Conservation (phyloP, 2,888 invertebrate genomes). For the Nomada ruficornis region DNA sequence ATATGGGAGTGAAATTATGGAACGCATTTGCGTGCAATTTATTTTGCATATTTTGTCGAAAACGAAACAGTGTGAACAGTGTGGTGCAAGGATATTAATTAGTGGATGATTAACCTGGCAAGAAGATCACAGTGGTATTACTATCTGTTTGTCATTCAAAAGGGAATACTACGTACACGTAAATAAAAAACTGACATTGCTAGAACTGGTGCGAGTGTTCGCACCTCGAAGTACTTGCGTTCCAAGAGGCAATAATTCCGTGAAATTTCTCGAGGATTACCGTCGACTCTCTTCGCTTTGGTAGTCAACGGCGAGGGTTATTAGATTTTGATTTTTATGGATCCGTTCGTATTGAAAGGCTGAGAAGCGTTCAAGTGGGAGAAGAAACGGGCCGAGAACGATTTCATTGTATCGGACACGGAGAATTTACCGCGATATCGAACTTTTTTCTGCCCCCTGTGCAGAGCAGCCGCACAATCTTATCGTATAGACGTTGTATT, state of each 20-base stretch:
- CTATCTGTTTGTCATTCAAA: too few species aligned
- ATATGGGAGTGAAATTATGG: too few species aligned
- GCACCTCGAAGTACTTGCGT: neutral
- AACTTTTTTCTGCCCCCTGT: neutral
- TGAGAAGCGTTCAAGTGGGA: neutral
- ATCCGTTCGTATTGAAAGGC: neutral
- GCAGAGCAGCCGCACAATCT: neutral
- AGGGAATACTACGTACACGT: too few species aligned
- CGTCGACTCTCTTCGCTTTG: neutral
- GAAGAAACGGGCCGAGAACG: slow-evolving; percentile 27
- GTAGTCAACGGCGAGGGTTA: slow-evolving; percentile 18
- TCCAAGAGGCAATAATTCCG: slow-evolving; percentile 12
- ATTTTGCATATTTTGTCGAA: too few species aligned
- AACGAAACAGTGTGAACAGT: too few species aligned
- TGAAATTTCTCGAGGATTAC: slow-evolving; percentile 16
- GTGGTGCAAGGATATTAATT: too few species aligned
- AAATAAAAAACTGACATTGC: neutral
- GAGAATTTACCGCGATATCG: slow-evolving; percentile 26
- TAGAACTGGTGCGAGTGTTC: neutral
- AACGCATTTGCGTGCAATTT: too few species aligned
- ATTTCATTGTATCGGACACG: slow-evolving; percentile 23
- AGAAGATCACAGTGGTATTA: too few species aligned
- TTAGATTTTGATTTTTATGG: slow-evolving; percentile 34
- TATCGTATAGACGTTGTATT: slow-evolving; percentile 3
- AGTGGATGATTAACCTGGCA: too few species aligned